Evolutionary conservation across 2,113 vertebrate genomes (phyloP).

Genomic region (Paramormyrops kingsleyae): DNA sequence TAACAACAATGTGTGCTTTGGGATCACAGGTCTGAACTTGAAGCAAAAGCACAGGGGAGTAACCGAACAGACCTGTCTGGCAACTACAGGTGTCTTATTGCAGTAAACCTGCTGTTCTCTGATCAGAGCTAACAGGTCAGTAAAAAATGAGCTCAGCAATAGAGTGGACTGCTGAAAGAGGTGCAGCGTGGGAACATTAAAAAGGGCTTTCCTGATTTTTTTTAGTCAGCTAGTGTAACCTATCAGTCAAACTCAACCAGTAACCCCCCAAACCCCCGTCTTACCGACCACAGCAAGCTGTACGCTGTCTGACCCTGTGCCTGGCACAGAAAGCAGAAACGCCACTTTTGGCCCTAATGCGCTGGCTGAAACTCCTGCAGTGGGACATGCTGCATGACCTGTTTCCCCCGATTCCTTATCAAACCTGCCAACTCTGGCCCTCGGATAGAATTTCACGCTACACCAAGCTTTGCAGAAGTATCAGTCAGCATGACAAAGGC

Average conservation of each 20-base stretch:
- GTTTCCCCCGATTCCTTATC: background rate
- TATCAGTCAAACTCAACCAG: background rate
- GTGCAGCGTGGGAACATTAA: background rate
- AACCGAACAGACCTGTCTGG: constrained; percentile 25
- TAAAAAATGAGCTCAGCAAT: background rate
- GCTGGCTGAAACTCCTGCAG: background rate
- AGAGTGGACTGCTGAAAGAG: background rate
- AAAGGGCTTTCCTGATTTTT: background rate
- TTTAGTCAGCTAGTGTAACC: background rate
- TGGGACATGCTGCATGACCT: background rate
- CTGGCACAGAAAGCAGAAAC: background rate
- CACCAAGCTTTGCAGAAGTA: background rate
- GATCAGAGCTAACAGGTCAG: background rate
- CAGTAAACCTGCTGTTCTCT: background rate
- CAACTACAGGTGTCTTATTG: background rate
- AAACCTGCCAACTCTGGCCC: background rate
- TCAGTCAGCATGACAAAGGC: background rate
- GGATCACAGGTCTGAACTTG: background rate
- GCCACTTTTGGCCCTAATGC: background rate
- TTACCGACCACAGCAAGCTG: background rate
- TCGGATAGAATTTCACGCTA: background rate
- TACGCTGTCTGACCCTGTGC: no score
- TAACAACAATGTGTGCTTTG: background rate
- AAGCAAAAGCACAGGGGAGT: constrained; percentile 17
- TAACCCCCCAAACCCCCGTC: background rate